phyloP scores from a whole-genome alignment of 2,113 vertebrate species.

The Arothron firmamentum region DNA sequence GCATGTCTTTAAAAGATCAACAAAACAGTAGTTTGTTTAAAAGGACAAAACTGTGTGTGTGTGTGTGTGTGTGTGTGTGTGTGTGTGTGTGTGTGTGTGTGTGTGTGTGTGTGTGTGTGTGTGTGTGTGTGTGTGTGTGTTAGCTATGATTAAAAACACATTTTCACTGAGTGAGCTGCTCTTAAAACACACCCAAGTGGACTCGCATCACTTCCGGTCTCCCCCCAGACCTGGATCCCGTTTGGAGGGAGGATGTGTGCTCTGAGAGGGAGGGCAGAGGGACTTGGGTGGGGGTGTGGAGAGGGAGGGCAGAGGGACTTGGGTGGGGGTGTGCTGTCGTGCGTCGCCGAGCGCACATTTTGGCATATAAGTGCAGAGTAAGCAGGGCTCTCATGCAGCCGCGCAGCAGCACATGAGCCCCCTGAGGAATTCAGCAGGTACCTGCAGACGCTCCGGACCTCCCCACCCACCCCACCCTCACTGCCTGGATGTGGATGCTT shows the following conservation, averaged over 20 bases:
- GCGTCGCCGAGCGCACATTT: conserved; percentile 59
- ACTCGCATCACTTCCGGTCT: conserved; percentile 33
- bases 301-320: not conserved
- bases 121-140: not conserved
- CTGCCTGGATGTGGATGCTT: conserved; percentile 20
- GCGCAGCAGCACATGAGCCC: conserved; percentile 14
- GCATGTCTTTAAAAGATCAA: too few species aligned
- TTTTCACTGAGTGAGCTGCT: conserved; percentile 19
- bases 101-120: not conserved
- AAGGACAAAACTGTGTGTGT: too few species aligned
- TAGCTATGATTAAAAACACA: conserved; percentile 3
- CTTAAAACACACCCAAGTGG: conserved; percentile 27
- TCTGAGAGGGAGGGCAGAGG: not conserved
- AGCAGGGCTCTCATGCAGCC: conserved; percentile 39
- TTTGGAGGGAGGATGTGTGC: not conserved
- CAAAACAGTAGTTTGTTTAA: too few species aligned
- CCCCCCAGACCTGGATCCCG: conserved; percentile 26
- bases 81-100: not conserved
- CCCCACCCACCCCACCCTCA: too few species aligned
- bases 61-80: too few species aligned
- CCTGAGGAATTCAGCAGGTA: conserved; percentile 63
- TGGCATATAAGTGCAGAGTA: conserved; percentile 71
- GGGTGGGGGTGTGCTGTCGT: conserved; percentile 64
- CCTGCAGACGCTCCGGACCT: conserved; percentile 15
- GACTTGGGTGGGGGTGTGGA: not conserved